Percentiles rank a stretch among this genome's conserved stretches.
These are phyloP conservation scores for Papilio aristodemus DNA, from an alignment of 1,140 invertebrate genomes.

Conservation along the genomic window DNA sequence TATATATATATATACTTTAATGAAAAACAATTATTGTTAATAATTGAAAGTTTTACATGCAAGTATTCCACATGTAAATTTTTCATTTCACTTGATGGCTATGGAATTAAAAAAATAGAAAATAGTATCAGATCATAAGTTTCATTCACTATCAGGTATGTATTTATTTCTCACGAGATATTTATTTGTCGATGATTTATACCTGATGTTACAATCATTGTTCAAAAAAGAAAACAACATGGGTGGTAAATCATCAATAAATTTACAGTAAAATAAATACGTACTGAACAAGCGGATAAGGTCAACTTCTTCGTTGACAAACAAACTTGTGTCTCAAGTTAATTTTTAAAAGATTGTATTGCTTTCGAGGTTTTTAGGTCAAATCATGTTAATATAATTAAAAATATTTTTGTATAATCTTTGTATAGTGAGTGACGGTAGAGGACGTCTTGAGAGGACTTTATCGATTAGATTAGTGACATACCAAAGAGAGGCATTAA, in stretches of 20 bases:
- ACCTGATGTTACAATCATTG: not conserved
- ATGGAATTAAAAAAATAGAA: too few species aligned
- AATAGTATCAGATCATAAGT: not conserved
- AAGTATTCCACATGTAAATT: too few species aligned
- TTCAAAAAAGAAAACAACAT: slow-evolving; percentile 11
- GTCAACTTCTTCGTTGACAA: slow-evolving; percentile 11
- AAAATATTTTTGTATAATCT: too few species aligned
- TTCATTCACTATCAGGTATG: not conserved
- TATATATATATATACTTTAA: too few species aligned
- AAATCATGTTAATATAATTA: not conserved
- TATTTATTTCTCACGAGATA: not conserved
- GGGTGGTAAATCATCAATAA: slow-evolving; percentile 19
- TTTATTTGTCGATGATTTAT: not conserved
- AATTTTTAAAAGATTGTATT: not conserved
- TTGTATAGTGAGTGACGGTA: too few species aligned
- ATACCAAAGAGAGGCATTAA: too few species aligned
- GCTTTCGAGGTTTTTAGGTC: not conserved
- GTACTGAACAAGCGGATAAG: not conserved
- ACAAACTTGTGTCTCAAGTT: slow-evolving; percentile 1
- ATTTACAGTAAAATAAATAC: not conserved
- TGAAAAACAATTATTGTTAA: too few species aligned
- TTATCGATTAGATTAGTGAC: too few species aligned
- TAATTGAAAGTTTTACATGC: too few species aligned
- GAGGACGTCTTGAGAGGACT: too few species aligned
- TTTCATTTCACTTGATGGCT: too few species aligned